These are phyloP conservation scores for Piprites chloris DNA, from an alignment of 2,113 vertebrate genomes.

Conservation along the genomic window DNA sequence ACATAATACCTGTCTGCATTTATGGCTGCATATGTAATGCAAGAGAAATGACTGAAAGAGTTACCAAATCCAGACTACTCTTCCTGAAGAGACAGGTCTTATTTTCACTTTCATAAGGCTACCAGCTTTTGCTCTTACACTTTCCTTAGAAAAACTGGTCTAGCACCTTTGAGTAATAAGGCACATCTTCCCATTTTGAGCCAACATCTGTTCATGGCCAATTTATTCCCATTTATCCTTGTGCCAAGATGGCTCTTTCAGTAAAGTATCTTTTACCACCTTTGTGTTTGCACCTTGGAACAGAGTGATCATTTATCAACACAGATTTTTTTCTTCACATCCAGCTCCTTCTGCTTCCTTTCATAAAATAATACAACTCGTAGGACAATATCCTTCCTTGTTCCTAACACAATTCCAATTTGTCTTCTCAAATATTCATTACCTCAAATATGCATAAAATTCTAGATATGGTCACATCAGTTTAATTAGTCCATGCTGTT, in stretches of 20 bases:
- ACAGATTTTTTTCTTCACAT: background rate
- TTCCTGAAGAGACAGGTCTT: background rate
- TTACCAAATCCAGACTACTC: background rate
- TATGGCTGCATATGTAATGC: background rate
- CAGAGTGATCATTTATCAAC: background rate
- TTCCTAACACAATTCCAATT: background rate
- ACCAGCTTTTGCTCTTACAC: background rate
- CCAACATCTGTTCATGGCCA: conserved; percentile 10
- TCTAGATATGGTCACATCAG: background rate
- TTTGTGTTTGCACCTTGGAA: conserved; percentile 12
- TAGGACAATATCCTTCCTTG: background rate
- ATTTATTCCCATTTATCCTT: conserved; percentile 12
- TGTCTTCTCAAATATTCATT: conserved; percentile 16
- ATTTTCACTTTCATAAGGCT: background rate
- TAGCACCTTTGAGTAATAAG: background rate
- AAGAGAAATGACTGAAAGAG: background rate
- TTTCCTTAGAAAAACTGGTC: background rate
- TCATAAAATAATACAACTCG: background rate
- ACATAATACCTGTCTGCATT: background rate
- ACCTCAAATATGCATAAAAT: background rate
- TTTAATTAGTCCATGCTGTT: background rate
- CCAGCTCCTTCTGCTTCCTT: background rate
- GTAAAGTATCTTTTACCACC: conserved; percentile 10
- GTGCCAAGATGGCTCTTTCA: background rate
- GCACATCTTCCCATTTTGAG: background rate